phyloP scores from a whole-genome alignment of 2,888 invertebrate species.

The Brenthis daphne region DNA sequence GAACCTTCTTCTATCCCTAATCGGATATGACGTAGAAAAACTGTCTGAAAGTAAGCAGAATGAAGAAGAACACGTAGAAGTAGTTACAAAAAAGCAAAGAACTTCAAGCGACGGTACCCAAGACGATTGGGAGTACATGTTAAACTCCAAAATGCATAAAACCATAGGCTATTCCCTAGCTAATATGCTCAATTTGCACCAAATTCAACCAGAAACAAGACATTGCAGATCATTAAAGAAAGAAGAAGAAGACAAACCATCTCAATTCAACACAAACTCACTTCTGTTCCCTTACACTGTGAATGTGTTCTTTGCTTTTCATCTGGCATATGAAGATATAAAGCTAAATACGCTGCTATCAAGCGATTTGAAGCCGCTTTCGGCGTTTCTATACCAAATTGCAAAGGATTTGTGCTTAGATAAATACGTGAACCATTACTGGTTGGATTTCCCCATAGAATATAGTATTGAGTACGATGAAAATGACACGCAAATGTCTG shows the following conservation, averaged over 20 bases:
- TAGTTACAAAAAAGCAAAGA: slow-evolving; percentile 88
- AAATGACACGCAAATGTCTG: slow-evolving; percentile 77
- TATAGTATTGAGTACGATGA: slow-evolving; percentile 69
- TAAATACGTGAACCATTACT: slow-evolving; percentile 90
- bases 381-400: slow-evolving; percentile 87
- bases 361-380: slow-evolving; percentile 86
- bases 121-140: slow-evolving; percentile 91
- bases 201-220: slow-evolving; percentile 42
- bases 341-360: slow-evolving; percentile 89
- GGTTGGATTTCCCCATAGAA: slow-evolving; percentile 90
- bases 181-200: slow-evolving; percentile 65
- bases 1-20: slow-evolving; percentile 79
- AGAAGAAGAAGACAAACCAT: slow-evolving; percentile 53
- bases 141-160: slow-evolving; percentile 83
- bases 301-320: slow-evolving; percentile 89
- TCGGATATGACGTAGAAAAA: slow-evolving; percentile 88
- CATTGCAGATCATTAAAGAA: slow-evolving; percentile 32
- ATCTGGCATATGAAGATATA: slow-evolving; percentile 95
- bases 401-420: slow-evolving; percentile 88
- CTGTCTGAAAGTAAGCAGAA: slow-evolving; percentile 71
- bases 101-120: slow-evolving; percentile 89
- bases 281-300: slow-evolving; percentile 88
- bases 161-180: slow-evolving; percentile 68
- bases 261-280: slow-evolving; percentile 84
- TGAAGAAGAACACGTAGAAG: slow-evolving; percentile 72